phyloP scores from a whole-genome alignment of 2,888 invertebrate genomes.

The Acholoe squamosa region DNA sequence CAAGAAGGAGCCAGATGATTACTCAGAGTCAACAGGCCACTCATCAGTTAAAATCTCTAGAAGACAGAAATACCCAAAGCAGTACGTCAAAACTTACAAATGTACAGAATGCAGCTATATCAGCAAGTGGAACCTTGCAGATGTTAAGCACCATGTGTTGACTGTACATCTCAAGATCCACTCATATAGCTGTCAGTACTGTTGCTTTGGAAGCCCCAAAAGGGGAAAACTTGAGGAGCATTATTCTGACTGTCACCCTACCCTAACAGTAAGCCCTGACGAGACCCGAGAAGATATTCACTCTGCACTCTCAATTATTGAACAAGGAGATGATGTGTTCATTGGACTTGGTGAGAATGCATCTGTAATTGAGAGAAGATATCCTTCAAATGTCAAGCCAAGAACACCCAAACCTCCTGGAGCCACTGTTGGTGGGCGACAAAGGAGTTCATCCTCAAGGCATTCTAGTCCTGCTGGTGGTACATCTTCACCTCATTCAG shows the following conservation, averaged over 20 bases:
- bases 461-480: neutral
- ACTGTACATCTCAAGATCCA: conserved; percentile 25
- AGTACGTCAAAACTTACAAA: conserved; percentile 41
- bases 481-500: neutral
- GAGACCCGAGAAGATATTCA: conserved; percentile 38
- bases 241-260: neutral
- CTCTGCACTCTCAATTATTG: conserved; percentile 21
- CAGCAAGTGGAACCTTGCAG: conserved; percentile 57
- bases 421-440: neutral
- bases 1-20: conserved; percentile 16
- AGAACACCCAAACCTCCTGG: conserved; percentile 7
- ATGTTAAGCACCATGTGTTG: conserved; percentile 56
- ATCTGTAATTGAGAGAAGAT: neutral
- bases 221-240: conserved; percentile 38
- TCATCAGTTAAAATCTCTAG: conserved; percentile 4
- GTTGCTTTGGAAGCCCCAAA: conserved; percentile 41
- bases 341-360: conserved; percentile 33
- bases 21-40: neutral
- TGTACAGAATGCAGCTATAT: conserved; percentile 52
- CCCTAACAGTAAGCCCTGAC: neutral
- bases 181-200: conserved; percentile 61
- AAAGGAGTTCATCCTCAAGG: neutral
- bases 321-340: neutral
- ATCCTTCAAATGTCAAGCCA: conserved; percentile 30
- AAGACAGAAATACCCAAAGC: conserved; percentile 34